Conservation (phyloP, 2,888 invertebrate genomes). For the Glaucopsyche alexis region DNA sequence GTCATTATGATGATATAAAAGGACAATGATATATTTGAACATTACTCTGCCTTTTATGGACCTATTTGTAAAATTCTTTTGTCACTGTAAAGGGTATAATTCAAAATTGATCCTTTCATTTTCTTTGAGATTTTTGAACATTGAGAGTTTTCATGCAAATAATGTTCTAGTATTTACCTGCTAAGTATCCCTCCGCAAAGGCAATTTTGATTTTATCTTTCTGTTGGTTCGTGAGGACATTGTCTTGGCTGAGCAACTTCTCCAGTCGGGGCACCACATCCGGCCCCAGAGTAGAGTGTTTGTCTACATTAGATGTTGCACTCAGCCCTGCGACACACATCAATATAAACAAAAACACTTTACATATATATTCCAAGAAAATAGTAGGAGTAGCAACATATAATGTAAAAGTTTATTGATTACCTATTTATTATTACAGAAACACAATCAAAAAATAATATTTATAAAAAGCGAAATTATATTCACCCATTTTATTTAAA, state of each 20-base stretch:
- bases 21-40: too few species aligned
- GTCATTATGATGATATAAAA: too few species aligned
- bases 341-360: not conserved
- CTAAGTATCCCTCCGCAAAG: conserved; percentile 94
- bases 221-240: conserved; percentile 73
- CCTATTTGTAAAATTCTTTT: too few species aligned
- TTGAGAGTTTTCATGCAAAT: too few species aligned
- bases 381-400: not conserved
- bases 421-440: too few species aligned
- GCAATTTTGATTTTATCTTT: conserved; percentile 90
- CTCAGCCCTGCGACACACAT: conserved; percentile 54
- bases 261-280: conserved; percentile 67
- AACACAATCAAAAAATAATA: too few species aligned
- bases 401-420: too few species aligned
- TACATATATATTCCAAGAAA: too few species aligned
- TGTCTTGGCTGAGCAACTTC: conserved; percentile 73
- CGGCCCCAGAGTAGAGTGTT: conserved; percentile 48
- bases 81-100: too few species aligned
- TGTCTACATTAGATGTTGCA: conserved; percentile 69
- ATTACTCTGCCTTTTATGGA: too few species aligned
- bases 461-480: conserved; percentile 27
- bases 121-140: too few species aligned
- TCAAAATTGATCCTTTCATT: too few species aligned
- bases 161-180: conserved; percentile 72
- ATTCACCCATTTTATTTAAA: conserved; percentile 35